A percentile compares a stretch with the other conserved stretches of the same genome.
Conservation (phyloP, 2,113 vertebrate genomes). For the Alligator sinensis region DNA sequence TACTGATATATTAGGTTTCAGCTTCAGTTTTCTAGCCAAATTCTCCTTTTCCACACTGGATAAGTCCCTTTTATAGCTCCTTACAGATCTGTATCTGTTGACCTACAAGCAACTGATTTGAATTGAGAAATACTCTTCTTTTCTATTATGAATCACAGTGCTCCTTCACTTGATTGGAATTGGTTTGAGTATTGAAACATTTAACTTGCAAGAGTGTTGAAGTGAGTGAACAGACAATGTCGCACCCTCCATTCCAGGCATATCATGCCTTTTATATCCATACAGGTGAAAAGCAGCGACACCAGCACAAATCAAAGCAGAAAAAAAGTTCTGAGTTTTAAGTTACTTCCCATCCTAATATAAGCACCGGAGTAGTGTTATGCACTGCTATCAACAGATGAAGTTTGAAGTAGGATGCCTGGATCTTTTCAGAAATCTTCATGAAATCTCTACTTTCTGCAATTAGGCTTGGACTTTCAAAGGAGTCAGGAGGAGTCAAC, state of each 20-base stretch:
- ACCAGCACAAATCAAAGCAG: not conserved
- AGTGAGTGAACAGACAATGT: fast-evolving
- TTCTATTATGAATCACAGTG: fast-evolving
- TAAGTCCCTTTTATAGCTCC: not conserved
- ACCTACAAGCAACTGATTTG: not conserved
- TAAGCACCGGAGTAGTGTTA: not conserved
- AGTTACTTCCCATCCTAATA: not conserved
- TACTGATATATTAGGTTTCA: not conserved
- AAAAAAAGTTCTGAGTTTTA: not conserved
- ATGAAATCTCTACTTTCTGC: not conserved
- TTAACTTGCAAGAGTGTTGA: not conserved
- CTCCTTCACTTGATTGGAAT: fast-evolving
- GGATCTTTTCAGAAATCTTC: not conserved
- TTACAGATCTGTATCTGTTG: slow-evolving; percentile 8
- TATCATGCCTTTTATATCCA: not conserved
- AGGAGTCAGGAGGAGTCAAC: slow-evolving; percentile 29
- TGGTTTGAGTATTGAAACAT: fast-evolving
- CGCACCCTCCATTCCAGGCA: fast-evolving
- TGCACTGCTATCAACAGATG: not conserved
- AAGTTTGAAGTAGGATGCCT: not conserved
- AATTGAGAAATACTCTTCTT: not conserved
- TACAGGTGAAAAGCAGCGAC: not conserved
- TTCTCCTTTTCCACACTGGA: not conserved
- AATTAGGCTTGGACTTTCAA: not conserved
- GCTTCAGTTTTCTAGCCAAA: slow-evolving; percentile 13